A percentile compares a stretch with the other conserved stretches of the same genome.
Conservation (phyloP, 2,888 invertebrate species). For the Ochropleura plecta region DNA sequence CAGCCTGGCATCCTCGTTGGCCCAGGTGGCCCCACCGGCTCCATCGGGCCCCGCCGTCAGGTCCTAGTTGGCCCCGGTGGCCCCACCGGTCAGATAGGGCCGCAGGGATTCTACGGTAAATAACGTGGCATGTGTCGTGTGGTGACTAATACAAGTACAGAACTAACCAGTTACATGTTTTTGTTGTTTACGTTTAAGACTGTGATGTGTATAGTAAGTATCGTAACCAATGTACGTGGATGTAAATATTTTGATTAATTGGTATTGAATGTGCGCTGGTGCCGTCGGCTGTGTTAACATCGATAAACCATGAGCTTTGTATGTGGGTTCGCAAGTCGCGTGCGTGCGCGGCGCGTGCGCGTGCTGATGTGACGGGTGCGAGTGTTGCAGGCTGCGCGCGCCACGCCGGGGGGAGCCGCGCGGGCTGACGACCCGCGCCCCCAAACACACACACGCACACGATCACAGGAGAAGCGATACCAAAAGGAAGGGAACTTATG, state of each 20-base stretch:
- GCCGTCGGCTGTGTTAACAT: slow-evolving; percentile 48
- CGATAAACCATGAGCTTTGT: slow-evolving; percentile 56
- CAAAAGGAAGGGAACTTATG: slow-evolving; percentile 20
- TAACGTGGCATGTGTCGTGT: slow-evolving; percentile 65
- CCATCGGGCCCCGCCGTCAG: slow-evolving; percentile 73
- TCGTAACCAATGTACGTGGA: slow-evolving; percentile 51
- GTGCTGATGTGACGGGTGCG: slow-evolving; percentile 36
- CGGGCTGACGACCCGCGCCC: background rate
- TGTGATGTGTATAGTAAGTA: slow-evolving; percentile 52
- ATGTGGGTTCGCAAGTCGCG: slow-evolving; percentile 7
- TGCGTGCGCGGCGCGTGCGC: background rate
- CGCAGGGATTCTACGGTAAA: slow-evolving; percentile 83
- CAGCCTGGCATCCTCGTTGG: slow-evolving; percentile 80
- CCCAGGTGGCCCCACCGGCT: slow-evolving; percentile 82
- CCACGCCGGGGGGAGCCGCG: background rate
- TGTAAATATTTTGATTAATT: slow-evolving; percentile 64
- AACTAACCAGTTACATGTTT: slow-evolving; percentile 49
- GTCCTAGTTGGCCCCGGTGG: slow-evolving; percentile 85
- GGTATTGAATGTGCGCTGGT: slow-evolving; percentile 45
- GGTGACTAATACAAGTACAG: slow-evolving; percentile 71
- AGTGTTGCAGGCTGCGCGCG: slow-evolving; percentile 58
- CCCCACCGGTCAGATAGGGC: slow-evolving; percentile 81
- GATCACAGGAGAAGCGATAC: slow-evolving; percentile 14
- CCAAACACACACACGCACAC: slow-evolving; percentile 1
- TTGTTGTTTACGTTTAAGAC: slow-evolving; percentile 56